These are phyloP conservation scores for Lithophane semibrunnea DNA, from an alignment of 2,888 invertebrate genomes.

Conservation along the genomic window DNA sequence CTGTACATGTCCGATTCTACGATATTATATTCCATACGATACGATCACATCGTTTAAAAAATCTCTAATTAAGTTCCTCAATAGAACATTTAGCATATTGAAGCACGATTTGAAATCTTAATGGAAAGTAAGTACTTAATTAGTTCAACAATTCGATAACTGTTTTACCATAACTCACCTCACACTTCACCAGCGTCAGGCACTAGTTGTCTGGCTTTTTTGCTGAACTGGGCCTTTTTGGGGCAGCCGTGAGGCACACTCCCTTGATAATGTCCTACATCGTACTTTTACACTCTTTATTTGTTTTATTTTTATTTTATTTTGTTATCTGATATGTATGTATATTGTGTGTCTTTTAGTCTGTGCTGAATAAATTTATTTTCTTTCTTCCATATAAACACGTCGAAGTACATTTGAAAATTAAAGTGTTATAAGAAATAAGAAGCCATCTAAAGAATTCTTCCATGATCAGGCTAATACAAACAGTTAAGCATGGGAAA, in stretches of 20 bases:
- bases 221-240: too few species aligned
- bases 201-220: too few species aligned
- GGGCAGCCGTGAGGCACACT: too few species aligned
- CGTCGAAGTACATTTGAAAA: background rate
- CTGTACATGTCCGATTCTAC: constrained; percentile 37
- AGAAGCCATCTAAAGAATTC: background rate
- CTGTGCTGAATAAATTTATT: too few species aligned
- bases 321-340: too few species aligned
- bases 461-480: background rate
- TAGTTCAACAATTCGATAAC: background rate
- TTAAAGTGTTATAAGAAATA: background rate
- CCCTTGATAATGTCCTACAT: too few species aligned
- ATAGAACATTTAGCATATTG: constrained; percentile 52
- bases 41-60: constrained; percentile 41
- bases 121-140: constrained; percentile 1
- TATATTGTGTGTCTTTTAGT: too few species aligned
- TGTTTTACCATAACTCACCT: too few species aligned
- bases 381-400: too few species aligned
- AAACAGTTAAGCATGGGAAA: constrained; percentile 19
- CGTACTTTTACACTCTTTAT: too few species aligned
- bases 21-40: constrained; percentile 43
- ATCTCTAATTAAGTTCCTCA: constrained; percentile 43
- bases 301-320: too few species aligned
- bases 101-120: constrained; percentile 28
- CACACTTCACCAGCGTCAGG: too few species aligned